Evolutionary conservation across 1,140 invertebrate genomes (phyloP).

Genomic region (Cotesia glomerata): DNA sequence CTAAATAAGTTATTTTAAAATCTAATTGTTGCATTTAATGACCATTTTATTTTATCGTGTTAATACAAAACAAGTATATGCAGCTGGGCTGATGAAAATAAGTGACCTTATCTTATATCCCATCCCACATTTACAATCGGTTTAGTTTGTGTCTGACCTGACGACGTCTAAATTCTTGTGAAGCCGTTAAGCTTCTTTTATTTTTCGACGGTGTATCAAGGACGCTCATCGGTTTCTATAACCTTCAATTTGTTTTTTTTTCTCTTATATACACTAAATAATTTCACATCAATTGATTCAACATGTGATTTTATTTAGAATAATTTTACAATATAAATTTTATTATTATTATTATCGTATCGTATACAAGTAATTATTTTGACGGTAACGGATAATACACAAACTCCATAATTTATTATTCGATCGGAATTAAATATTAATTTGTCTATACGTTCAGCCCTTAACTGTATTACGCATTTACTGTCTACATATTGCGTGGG

Average conservation of each 20-base stretch:
- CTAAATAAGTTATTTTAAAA: not conserved
- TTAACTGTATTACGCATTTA: too few species aligned
- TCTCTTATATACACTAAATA: not conserved
- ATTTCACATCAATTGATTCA: too few species aligned
- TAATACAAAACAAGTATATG: not conserved
- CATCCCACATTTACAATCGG: constrained; percentile 24
- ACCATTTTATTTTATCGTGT: not conserved
- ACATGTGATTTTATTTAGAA: too few species aligned
- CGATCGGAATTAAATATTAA: too few species aligned
- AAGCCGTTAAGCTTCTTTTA: constrained; percentile 30
- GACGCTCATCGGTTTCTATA: constrained; percentile 5
- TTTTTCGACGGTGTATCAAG: constrained; percentile 24
- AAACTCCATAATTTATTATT: too few species aligned
- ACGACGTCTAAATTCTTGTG: constrained; percentile 30
- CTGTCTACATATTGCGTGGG: too few species aligned
- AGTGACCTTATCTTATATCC: constrained; percentile 31
- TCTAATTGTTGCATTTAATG: not conserved
- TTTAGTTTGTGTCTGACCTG: constrained; percentile 9
- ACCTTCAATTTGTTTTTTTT: not conserved
- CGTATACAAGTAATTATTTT: too few species aligned
- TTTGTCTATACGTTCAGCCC: too few species aligned
- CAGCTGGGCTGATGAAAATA: constrained; percentile 16
- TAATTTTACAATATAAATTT: too few species aligned
- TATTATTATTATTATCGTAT: too few species aligned
- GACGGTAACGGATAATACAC: too few species aligned